Base-by-base conservation (phyloP, 2,113 vertebrate genomes). In the Microcebus ravelobensis region DNA sequence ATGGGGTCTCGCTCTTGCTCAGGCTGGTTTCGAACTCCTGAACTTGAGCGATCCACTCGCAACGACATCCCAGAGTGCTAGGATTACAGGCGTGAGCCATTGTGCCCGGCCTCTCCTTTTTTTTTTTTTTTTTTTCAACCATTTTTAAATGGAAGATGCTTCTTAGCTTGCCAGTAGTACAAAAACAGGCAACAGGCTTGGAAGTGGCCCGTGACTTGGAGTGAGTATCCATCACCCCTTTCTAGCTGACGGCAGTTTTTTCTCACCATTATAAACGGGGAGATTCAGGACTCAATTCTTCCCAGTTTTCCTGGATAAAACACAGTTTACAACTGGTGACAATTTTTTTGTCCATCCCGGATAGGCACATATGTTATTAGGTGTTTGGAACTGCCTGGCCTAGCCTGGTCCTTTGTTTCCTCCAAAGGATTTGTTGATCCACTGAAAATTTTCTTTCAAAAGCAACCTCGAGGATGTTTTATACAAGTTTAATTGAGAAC, bases 381-480 rank as follows among this genome's bases (percentile, higher is more conserved):
- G 70, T 74, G 15, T 91, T 70, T 87, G 63, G 63, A 86, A 80
- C 50, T n/a, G 25, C 59, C 90, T 73, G 27, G 12, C 4, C 0
- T 8, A 59, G 14, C 18, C 4, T 17, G 3, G 42, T 36, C 63
- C 92, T 96, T 83, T 94, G 94, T 80, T 86, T 96, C 36, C 77
- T 85, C 18, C 36, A 73, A 93, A 91, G 39, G 18, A 42, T 68
- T 63, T 73, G 73, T 76, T 39, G 67, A 79, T 67, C 13, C 5
- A 36, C 27, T 82, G 50, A 65, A 76, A 82, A 85, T 90, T 71
- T 79, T 81, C 55, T 95, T 91, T 87, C 87, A 88, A 90, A 97
- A 86, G 50, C 39, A 68, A 34, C 68, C 68, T 87, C 8, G 1
- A 5, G 31, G 25, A 23, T 50, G 55, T 80, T 90, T 95, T 50